Evolutionary conservation across 2,797 vertebrate species (phyloP).

Genomic region (Cyclopterus lumpus): DNA sequence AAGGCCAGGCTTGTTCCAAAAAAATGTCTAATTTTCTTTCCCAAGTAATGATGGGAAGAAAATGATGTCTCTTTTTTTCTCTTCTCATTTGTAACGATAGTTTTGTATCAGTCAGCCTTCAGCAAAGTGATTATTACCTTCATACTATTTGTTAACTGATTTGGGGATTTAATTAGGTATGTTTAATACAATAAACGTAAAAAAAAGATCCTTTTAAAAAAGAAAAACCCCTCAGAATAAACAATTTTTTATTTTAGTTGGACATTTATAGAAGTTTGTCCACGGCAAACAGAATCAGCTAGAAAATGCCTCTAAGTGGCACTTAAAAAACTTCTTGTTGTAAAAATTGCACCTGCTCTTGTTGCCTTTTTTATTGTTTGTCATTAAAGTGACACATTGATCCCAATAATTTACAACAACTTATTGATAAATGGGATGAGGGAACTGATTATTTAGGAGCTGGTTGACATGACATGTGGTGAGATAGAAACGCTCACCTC

Average conservation of each 20-base stretch:
- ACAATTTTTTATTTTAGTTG: background rate
- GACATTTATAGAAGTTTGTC: background rate
- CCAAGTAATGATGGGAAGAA: background rate
- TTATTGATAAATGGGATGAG: background rate
- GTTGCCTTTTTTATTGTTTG: background rate
- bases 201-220: too few species aligned
- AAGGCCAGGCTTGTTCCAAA: constrained; percentile 21
- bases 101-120: constrained; percentile 9
- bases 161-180: background rate
- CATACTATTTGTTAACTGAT: background rate
- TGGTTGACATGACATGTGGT: background rate
- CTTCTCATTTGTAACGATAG: constrained; percentile 5
- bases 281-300: background rate
- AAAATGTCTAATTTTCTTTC: background rate
- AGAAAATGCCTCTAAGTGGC: background rate
- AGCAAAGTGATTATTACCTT: background rate
- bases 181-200: background rate
- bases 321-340: background rate
- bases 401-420: background rate
- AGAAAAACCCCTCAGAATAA: background rate
- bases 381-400: background rate
- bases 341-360: background rate
- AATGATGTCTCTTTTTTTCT: background rate
- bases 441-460: background rate
- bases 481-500: background rate